Evolutionary conservation across 1,140 invertebrate genomes (phyloP).

Genomic region (Zaprionus inermis): DNA sequence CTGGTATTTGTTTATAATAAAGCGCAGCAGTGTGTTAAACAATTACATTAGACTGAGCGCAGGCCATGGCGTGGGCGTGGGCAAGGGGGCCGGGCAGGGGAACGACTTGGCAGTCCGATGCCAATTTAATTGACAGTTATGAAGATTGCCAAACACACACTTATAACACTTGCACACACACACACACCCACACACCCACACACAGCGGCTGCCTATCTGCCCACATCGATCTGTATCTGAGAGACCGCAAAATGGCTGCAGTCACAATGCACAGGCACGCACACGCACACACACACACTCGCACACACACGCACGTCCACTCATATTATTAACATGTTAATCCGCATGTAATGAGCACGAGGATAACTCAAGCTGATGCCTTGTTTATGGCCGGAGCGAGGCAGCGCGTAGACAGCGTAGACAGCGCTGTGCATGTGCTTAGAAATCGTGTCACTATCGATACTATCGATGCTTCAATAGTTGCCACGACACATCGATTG

Average conservation of each 20-base stretch:
- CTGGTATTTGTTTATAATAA: conserved; percentile 74
- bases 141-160: conserved; percentile 82
- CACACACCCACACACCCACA: background rate
- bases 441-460: background rate
- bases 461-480: background rate
- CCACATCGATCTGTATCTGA: conserved; percentile 57
- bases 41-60: conserved; percentile 66
- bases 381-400: conserved; percentile 39
- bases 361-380: conserved; percentile 69
- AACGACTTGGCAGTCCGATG: conserved; percentile 45
- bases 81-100: too few species aligned
- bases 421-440: conserved; percentile 8
- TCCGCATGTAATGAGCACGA: conserved; percentile 80
- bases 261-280: conserved; percentile 10
- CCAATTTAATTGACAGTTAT: conserved; percentile 82
- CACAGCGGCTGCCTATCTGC: conserved; percentile 33
- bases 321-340: conserved; percentile 79
- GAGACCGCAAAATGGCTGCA: conserved; percentile 27
- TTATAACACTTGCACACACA: conserved; percentile 70
- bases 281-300: conserved; percentile 3
- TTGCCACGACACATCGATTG: too few species aligned
- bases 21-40: conserved; percentile 76
- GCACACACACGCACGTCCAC: conserved; percentile 15
- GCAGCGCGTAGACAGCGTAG: background rate
- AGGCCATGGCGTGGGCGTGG: background rate